Base-by-base conservation (phyloP, 2,113 vertebrate species). In the Oceanites oceanicus region DNA sequence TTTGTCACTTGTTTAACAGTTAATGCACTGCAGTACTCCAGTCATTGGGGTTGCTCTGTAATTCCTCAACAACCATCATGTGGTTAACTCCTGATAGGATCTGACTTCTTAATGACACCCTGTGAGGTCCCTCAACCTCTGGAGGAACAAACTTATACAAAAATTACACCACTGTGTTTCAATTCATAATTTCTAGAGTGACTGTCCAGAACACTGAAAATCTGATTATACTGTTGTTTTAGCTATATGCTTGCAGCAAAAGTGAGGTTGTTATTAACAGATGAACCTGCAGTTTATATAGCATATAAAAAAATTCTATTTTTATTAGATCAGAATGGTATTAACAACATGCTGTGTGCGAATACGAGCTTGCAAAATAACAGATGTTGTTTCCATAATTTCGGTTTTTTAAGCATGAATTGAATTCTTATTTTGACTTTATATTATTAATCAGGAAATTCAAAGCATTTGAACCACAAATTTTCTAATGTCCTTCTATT, bases 1-100 rank as follows among this genome's bases (percentile, higher is more conserved):
- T 91, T 94, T 94, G 91, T 89, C 91, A 85, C 90, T 95, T 96
- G 61, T 92, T 95, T 92, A 96, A 83, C 85, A 96, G 85, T 74
- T 96, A 96, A 96, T 85, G 47, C 87, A 55, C 90, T 86, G 55
- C 59, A 44, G 47, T 86, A 59, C 63, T 93, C 82, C 65, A 40
- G 0, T 94, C 86, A 84, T 20, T 88, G 50, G 26, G 27, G 45
- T 77, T 88, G 26, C 32, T 85, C 80, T 77, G 18, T 67, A 77
- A 74, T 80, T 96, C 55, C 52, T 91, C 88, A 88, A 74, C 59
- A 88, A 34, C n/a, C 42, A 77, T 67, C 63, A 67, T 71, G 38
- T 74, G 30, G 55, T 56, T 92, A 95, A 74, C 34, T 92, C 47
- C 23, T 90, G 67, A 88, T 84, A 84, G 26, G 14, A 92, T 63